Evolutionary conservation across 1,140 invertebrate genomes (phyloP).

Genomic region (Aphidius ervi): DNA sequence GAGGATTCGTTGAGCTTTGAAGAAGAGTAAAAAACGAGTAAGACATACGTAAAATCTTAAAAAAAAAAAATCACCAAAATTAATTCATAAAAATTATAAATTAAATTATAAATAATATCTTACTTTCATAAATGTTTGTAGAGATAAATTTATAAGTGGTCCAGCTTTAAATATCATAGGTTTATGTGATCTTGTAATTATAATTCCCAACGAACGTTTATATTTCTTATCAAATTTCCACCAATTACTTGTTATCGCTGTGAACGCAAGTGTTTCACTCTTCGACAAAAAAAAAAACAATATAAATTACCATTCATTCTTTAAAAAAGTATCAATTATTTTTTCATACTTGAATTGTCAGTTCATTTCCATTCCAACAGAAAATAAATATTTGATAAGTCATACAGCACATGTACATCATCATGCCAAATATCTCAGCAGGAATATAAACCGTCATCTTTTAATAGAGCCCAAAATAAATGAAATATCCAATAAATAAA

Average conservation of each 20-base stretch:
- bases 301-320: background rate
- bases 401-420: constrained; percentile 51
- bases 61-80: background rate
- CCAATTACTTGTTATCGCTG: constrained; percentile 51
- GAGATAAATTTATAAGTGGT: constrained; percentile 50
- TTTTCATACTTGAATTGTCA: constrained; percentile 47
- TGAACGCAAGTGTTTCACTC: constrained; percentile 42
- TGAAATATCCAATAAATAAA: background rate
- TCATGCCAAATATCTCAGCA: constrained; percentile 49
- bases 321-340: background rate
- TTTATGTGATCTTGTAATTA: constrained; percentile 50
- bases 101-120: constrained; percentile 11
- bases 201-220: constrained; percentile 43
- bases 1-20: constrained; percentile 25
- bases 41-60: constrained; percentile 36
- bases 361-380: constrained; percentile 55
- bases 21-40: constrained; percentile 38
- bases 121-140: constrained; percentile 19
- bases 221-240: constrained; percentile 40
- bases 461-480: background rate
- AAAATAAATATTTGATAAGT: constrained; percentile 55
- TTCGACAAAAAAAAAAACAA: constrained; percentile 23
- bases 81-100: background rate
- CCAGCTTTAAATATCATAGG: constrained; percentile 49
- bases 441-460: constrained; percentile 37